Percentiles rank a stretch among this genome's conserved stretches.
Evolutionary conservation across 2,113 vertebrate species (phyloP).

Genomic region (Lontra canadensis): DNA sequence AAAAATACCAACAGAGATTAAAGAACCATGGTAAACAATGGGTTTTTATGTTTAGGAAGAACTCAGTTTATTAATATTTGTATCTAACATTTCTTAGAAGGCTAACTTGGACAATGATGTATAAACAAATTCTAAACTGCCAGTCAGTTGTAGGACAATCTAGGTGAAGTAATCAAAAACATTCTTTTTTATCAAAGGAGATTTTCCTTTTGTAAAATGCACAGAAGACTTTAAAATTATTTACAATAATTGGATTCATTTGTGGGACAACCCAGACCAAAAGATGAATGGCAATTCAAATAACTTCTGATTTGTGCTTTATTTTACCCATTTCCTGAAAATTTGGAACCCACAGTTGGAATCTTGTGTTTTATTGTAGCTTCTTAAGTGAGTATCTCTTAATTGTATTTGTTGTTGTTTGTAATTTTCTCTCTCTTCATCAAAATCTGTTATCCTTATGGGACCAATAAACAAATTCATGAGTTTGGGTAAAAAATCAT

Average conservation of each 20-base stretch:
- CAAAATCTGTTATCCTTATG: neutral
- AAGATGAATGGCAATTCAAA: neutral
- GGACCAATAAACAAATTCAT: neutral
- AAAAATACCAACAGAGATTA: neutral
- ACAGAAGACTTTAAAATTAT: neutral
- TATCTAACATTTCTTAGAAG: constrained; percentile 16
- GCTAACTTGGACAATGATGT: neutral
- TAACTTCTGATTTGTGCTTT: neutral
- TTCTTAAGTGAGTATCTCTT: neutral
- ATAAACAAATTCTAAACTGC: neutral
- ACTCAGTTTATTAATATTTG: neutral
- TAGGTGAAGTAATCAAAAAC: neutral
- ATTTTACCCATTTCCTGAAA: neutral
- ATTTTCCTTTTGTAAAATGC: neutral
- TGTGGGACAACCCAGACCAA: neutral
- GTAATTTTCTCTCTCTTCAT: neutral
- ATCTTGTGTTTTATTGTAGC: neutral
- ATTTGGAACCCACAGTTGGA: neutral
- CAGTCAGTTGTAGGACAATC: neutral
- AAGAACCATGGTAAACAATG: neutral
- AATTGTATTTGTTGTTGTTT: neutral
- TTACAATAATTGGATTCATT: neutral
- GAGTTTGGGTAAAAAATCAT: neutral
- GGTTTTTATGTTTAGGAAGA: neutral
- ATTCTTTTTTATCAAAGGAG: neutral